Evolutionary conservation across 2,888 invertebrate genomes (phyloP), one percentile per base, ranked within the genome.

Genomic region (Leptogaster cylindrica): DNA sequence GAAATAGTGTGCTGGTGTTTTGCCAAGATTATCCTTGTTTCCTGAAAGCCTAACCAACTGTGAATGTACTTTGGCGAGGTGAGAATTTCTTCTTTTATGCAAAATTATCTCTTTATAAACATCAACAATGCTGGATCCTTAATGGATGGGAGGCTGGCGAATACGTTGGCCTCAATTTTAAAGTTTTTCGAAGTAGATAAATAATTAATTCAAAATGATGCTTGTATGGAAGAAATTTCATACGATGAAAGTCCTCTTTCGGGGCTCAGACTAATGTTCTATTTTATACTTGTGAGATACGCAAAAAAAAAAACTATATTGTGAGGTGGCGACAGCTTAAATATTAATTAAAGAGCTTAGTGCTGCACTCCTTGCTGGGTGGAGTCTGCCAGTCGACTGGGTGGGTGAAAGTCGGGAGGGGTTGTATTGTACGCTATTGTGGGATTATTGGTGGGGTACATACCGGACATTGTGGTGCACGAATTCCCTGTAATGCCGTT

Each of bases 81-180:
- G 23, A 55, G n/a, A 36, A 20, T 18, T 55, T 31, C 36, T 36
- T 55, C 5, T 23, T 14, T 52, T 10, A 55, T 55, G 36, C 36
- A 36, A 55, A 55, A 12, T 36, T 55, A 36, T 55, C 36, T 55
- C 55, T 55, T 36, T 36, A 55, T 55, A 52, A 33, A 52, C 52
- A 55, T 55, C 36, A 31, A 36, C 36, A 36, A 31, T n/a, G 39
- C 23, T 36, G 14, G 10, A 10, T 20, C 18, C 23, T 36, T 55
- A 55, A 55, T 55, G 23, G 36, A 31, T 39, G 7, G 2, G n/a
- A 55, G 36, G 8, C 18, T 18, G n/a, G n/a, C n/a, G n/a, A 33
- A 39, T 55, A 55, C 39, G 55, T 39, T 36, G 55, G 55, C 55
- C 55, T 20, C 55, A 55, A 55, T 55, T 55, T 55, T 55, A 16